These are phyloP conservation scores for Trichacis sp. DNA, from an alignment of 2,888 invertebrate species.

Conservation along the genomic window DNA sequence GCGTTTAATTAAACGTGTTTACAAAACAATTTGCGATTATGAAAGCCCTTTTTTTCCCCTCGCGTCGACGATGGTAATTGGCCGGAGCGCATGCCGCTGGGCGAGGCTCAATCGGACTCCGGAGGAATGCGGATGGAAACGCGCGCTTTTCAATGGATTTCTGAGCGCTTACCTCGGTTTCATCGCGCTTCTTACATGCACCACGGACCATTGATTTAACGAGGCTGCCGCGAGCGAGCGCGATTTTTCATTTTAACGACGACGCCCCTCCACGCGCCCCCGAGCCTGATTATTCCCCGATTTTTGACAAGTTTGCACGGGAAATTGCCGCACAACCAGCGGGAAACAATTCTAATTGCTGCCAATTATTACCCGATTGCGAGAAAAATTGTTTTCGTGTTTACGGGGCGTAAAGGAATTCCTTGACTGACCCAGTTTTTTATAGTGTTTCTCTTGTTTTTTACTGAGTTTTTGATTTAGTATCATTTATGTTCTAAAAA, in stretches of 20 bases:
- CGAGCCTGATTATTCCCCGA: no score
- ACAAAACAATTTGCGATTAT: constrained; percentile 1
- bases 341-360: no score
- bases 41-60: no score
- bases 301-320: no score
- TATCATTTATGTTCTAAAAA: no score
- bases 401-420: no score
- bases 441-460: no score
- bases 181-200: not conserved
- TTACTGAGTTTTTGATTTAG: no score
- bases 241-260: not conserved
- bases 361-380: no score
- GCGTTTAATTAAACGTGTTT: constrained; percentile 1
- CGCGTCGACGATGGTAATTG: not conserved
- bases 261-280: not conserved
- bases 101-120: constrained; percentile 1
- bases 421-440: no score
- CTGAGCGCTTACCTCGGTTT: not conserved
- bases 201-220: constrained; percentile 5
- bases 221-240: not conserved
- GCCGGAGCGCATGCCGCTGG: not conserved
- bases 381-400: no score
- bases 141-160: constrained; percentile 3
- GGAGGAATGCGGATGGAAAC: constrained; percentile 6
- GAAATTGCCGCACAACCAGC: no score